Base-by-base conservation (phyloP, 2,888 invertebrate genomes). In the Adineta ricciae region DNA sequence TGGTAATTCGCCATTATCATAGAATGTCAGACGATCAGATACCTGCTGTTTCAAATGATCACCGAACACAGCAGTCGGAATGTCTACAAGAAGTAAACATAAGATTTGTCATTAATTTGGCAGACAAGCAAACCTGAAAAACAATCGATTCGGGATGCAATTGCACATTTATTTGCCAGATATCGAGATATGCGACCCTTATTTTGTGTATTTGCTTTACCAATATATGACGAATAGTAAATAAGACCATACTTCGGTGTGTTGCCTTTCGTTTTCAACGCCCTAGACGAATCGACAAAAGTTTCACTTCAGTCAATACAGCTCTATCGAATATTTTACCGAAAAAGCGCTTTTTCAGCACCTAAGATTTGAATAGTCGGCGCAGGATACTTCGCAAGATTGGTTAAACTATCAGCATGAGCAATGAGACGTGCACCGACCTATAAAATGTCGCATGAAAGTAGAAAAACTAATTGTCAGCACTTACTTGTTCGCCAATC, bases 191-290 rank as follows among this genome's bases (percentile, higher is more conserved):
- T 97, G 84, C 97, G 92, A 0, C 99, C 99, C 91, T 99, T 99
- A 91, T 98, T 97, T 91, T 95, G 95, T 0, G 94, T 91, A 0
- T 94, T 95, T 0, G 99, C 99, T 86, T 96, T 93, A 0, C 97
- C 97, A 90, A 99, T 99, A 91, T 96, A 99, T 0, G 96, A 95
- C 0, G 98, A 97, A 91, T 99, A 97, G 91, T 95, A 99, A 83
- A 99, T 93, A 19, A 99, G 92, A 16, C 99, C 99, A 90, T 99
- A 99, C 90, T 99, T 99, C 0, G 99, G 99, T 0, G 99, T 99
- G 90, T 93, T 97, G 36, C 96, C 95, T 87, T 93, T 93, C 0
- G 96, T 96, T 91, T 97, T 97, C 14, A 98, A 91, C 0, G 97
- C 97, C 88, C 97, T 93, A 88, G 86, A 90, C 5, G 46, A 46